These are phyloP conservation scores for Orchestia grillus DNA, from an alignment of 1,140 invertebrate genomes.

Conservation along the genomic window DNA sequence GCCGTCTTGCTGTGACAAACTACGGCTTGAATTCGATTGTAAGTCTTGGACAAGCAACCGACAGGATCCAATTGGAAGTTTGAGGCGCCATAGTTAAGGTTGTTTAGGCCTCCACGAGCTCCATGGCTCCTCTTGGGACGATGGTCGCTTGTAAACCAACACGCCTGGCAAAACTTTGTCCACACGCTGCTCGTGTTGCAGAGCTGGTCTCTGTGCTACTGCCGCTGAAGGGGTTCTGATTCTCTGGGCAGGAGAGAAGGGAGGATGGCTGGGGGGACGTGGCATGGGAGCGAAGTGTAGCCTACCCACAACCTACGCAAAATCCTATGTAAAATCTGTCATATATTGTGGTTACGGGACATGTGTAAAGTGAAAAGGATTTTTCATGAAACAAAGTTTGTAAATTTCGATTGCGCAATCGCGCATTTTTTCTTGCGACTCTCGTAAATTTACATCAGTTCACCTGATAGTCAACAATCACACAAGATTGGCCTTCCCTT, in stretches of 20 bases:
- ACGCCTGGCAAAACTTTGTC: neutral
- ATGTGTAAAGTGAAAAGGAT: neutral
- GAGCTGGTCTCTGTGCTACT: neutral
- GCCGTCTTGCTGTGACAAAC: constrained; percentile 47
- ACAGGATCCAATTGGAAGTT: constrained; percentile 54
- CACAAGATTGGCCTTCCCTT: too few species aligned
- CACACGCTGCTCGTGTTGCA: neutral
- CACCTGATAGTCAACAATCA: too few species aligned
- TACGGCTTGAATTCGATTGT: constrained; percentile 20
- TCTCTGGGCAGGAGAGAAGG: neutral
- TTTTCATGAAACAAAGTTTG: too few species aligned
- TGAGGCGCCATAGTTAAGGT: constrained; percentile 42
- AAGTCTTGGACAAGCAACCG: constrained; percentile 43
- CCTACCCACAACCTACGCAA: neutral
- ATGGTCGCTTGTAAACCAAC: constrained; percentile 7
- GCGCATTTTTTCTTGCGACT: too few species aligned
- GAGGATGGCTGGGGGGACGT: neutral
- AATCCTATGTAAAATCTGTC: neutral
- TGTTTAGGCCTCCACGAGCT: constrained; percentile 4
- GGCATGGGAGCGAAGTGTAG: neutral
- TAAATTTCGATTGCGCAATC: too few species aligned
- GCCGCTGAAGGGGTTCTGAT: neutral
- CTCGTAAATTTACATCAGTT: too few species aligned
- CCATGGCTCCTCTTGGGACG: neutral
- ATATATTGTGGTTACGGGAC: neutral